Base-by-base conservation (phyloP, 1,140 invertebrate genomes). In the Diabrotica undecimpunctata region DNA sequence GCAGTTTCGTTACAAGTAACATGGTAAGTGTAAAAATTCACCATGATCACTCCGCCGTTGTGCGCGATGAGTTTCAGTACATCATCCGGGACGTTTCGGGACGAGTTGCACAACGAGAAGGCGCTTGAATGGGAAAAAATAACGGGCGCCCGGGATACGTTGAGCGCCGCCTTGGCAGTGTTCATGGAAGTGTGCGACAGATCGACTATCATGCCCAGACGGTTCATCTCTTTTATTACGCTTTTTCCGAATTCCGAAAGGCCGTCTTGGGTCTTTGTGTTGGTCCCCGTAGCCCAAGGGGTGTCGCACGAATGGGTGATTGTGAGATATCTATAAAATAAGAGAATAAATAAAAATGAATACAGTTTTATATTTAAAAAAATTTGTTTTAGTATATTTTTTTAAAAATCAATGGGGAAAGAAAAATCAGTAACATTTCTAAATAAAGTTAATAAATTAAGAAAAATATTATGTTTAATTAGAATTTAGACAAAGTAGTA, bases 141-240 rank as follows among this genome's bases (percentile, higher is more conserved):
- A 58, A 96, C 92, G 0, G 95, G 95, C 0, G 94, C 94, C 66
- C 88, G 85, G 4, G 91, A 89, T 9, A 89, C 86, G 62, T 88
- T 85, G n/a, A 97, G 79, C 5, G 92, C 91, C 74, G 94, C 93
- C 50, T 86, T 83, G 81, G 95, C 95, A 6, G 94, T 96, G 70
- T 87, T 85, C 65, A 92, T 86, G 0, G 93, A 93, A 2, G 93
- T 92, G 78, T 96, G 93, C 3, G 93, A 95, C 38, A 97, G 83
- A 78, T 97, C 95, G 11, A 96, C 91, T 62, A 97, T 86, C 94
- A 97, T 97, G n/a, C 95, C 95, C 9, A 95, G 80, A 46, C 93
- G 85, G 79, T 94, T 95, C 84, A 95, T 87, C 79, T 95, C 92
- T 58, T 85, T 85, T 36, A 94, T 89, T n/a, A 95, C 88, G 36